Base-by-base conservation (phyloP, 2,797 vertebrate genomes). In the Sylvilagus floridanus region DNA sequence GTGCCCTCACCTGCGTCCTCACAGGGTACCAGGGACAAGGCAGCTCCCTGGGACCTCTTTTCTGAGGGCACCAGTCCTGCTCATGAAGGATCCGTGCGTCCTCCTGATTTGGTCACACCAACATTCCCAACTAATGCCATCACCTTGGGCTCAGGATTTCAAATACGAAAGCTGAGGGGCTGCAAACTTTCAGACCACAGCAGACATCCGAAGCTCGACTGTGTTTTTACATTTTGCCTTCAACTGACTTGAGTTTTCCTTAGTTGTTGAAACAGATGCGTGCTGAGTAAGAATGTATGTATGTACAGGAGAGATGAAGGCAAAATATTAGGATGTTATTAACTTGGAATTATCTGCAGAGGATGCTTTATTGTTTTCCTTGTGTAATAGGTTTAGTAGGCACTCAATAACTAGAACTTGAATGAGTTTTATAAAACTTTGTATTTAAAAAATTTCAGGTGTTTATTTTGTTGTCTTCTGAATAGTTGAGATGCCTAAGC, bases 201-300 rank as follows among this genome's bases (percentile, higher is more conserved):
- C 73, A 79, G 26, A n/a, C 63, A 35, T 65, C 66, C 90, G 94
- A 63, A 69, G 8, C 28, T 68, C 88, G 92, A 69, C 63, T 95
- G n/a, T 96, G 32, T 82, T 95, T 95, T 91, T 93, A 73, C 71
- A 73, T 52, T 95, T 88, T 52, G 62, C 37, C 60, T 82, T 19
- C 60, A 75, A 35, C 35, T 78, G 71, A 69, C n/a, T 91, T 84
- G 72, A 89, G 19, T 95, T 91, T 85, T 94, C 78, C 42, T 89
- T 78, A 52, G 35, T 88, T 81, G 37, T 83, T 84, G 68, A 93
- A 84, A 77, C 24, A 93, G 26, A 5, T 16, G 54, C 21, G 47
- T n/a, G 50, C 37, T 89, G 21, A 71, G 4, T 84, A 82, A 76
- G n/a, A 65, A 21, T 57, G 42, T 47, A 47, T 79, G 6, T 37